Evolutionary conservation across 37 sponge, comb jelly and placozoan species (phyloP).

Genomic region (Crambe crambe): DNA sequence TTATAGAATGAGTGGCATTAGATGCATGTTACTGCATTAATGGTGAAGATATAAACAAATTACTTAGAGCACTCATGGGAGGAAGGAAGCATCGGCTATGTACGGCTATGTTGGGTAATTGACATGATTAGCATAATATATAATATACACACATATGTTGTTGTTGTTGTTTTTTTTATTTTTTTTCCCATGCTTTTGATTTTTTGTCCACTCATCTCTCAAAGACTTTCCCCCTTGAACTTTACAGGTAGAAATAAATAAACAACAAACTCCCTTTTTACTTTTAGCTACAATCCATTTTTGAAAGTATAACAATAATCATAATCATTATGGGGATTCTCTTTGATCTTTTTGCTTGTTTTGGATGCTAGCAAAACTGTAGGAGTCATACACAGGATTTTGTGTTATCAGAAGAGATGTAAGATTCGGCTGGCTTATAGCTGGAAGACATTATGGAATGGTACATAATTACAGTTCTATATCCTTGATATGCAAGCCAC

Average conservation of each 20-base stretch:
- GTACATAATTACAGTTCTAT: conserved; percentile 9
- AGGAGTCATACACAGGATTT: conserved; percentile 90
- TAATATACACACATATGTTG: not conserved
- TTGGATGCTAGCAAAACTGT: conserved; percentile 74
- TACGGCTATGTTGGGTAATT: conserved; percentile 72
- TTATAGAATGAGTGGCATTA: too few relatives aligned
- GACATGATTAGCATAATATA: not conserved
- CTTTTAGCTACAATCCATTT: not conserved
- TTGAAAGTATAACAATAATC: too few relatives aligned
- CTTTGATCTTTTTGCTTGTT: not conserved
- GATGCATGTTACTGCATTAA: too few relatives aligned
- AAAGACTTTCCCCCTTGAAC: conserved; percentile 74
- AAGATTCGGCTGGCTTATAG: conserved; percentile 83
- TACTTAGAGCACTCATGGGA: too few relatives aligned
- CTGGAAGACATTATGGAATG: conserved; percentile 92
- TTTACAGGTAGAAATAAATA: conserved; percentile 71
- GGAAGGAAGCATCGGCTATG: too few relatives aligned
- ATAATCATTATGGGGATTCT: not conserved
- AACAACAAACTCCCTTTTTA: not conserved
- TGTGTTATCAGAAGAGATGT: conserved; percentile 96
- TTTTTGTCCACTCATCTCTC: conserved; percentile 84
- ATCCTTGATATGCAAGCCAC: too few relatives aligned
- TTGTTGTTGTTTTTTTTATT: not conserved
- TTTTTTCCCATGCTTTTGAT: conserved; percentile 85
- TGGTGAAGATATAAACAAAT: too few relatives aligned